Base-by-base conservation (phyloP, 2,797 vertebrate species). In the Gallirallus australis region DNA sequence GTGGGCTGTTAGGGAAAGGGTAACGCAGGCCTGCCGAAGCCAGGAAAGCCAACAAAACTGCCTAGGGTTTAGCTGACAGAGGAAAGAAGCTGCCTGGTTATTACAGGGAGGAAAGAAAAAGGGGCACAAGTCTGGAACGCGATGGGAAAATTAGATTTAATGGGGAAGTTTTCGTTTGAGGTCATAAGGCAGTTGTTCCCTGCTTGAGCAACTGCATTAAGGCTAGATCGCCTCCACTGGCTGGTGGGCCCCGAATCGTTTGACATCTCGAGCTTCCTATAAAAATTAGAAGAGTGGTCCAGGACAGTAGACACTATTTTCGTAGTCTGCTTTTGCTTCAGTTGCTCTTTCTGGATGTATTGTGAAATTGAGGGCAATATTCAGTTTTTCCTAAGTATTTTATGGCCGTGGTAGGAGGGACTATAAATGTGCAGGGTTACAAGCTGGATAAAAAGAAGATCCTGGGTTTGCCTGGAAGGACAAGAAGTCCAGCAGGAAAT, bases 1-100 rank as follows among this genome's bases (percentile, higher is more conserved):
- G 7, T 35, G 78, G 76, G 39, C 76, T 96, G 94, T 91, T 81
- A 84, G 68, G 78, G 86, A 53, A 52, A 53, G 86, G 90, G 50
- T 53, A 82, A 50, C 0, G 0, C 54, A 23, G 57, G 72, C 50
- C 48, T 5, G 3, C 0, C 0, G 60, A 90, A 91, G 40, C 52
- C 1, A 2, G 53, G 72, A 70, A 53, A 53, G 82, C 68, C 73
- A 31, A 21, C 45, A 91, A 68, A 91, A 24, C 47, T 82, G 47
- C 75, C 48, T 14, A 5, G 28, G 45, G 68, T 12, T 76, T 88
- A 31, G 76, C 85, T 3, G 1, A 23, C 4, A 40, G 77, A 86
- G 63, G 47, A 89, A 45, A 45, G 92, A 68, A 91, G 21, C 47
- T 82, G 47, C 75, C 48, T 14, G 5, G 28, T 76, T 88, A 31